phyloP scores from a whole-genome alignment of 1,140 invertebrate species.

The Gryllus bimaculatus region DNA sequence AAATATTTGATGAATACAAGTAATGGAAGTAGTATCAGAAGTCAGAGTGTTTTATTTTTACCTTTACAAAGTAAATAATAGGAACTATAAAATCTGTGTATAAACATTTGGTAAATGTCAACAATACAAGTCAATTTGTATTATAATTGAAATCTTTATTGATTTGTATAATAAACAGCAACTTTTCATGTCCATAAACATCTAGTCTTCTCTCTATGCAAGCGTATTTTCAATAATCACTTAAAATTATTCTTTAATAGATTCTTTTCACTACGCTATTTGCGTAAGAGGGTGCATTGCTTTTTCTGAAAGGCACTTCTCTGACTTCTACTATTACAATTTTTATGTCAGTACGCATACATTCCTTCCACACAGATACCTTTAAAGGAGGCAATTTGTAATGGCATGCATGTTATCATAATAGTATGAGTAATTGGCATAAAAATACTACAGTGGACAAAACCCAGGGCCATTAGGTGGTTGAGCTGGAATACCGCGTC shows the following conservation, averaged over 20 bases:
- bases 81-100: too few species aligned
- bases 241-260: neutral
- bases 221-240: neutral
- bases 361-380: neutral
- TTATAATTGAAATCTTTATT: too few species aligned
- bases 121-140: too few species aligned
- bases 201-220: neutral
- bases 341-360: neutral
- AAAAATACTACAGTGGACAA: slow-evolving; percentile 35
- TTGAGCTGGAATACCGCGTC: slow-evolving; percentile 57
- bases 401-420: neutral
- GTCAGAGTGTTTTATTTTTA: neutral
- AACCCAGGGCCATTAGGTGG: slow-evolving; percentile 58
- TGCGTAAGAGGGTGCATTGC: neutral
- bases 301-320: neutral
- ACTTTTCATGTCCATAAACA: too few species aligned
- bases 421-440: neutral
- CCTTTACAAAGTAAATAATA: too few species aligned
- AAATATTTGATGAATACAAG: neutral
- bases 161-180: too few species aligned
- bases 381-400: neutral
- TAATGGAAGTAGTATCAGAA: neutral
- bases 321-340: neutral
- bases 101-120: too few species aligned
- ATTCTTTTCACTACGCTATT: neutral